phyloP scores from a whole-genome alignment of 2,113 vertebrate genomes.

The Callocephalon fimbriatum region DNA sequence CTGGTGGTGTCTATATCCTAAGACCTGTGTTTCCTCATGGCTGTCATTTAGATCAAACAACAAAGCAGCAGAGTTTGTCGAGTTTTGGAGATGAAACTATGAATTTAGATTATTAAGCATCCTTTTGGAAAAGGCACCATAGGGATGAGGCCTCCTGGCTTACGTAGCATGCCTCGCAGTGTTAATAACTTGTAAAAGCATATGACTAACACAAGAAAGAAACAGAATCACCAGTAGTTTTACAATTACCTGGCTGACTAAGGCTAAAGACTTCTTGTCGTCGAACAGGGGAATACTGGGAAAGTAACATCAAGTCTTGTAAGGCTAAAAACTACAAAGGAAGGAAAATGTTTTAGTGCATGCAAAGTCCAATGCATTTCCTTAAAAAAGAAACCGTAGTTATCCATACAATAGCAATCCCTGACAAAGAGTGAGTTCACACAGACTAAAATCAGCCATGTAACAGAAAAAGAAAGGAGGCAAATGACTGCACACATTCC shows the following conservation, averaged over 20 bases:
- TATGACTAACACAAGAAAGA: not conserved
- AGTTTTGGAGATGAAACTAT: not conserved
- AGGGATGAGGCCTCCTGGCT: not conserved
- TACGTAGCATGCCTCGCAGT: not conserved
- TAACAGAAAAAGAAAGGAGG: not conserved
- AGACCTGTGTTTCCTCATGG: not conserved
- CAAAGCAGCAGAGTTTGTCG: not conserved
- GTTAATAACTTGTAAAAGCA: not conserved
- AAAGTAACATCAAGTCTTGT: slow-evolving; percentile 93
- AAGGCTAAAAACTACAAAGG: slow-evolving; percentile 90
- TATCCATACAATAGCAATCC: not conserved
- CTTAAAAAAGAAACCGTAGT: not conserved
- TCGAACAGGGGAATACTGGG: slow-evolving; percentile 89
- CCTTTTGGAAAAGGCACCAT: not conserved
- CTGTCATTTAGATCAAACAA: not conserved
- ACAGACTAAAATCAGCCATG: not conserved
- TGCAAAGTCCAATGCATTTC: not conserved
- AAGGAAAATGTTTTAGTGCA: not conserved
- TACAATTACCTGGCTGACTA: slow-evolving; percentile 91
- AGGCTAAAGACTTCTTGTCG: slow-evolving; percentile 94
- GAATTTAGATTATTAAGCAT: not conserved
- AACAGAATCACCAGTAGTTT: not conserved
- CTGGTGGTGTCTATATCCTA: not conserved
- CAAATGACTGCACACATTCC: not conserved
- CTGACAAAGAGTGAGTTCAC: not conserved